Percentiles rank a stretch among this genome's conserved stretches.
Evolutionary conservation across 2,113 vertebrate genomes (phyloP).

Genomic region (Tor tambroides): DNA sequence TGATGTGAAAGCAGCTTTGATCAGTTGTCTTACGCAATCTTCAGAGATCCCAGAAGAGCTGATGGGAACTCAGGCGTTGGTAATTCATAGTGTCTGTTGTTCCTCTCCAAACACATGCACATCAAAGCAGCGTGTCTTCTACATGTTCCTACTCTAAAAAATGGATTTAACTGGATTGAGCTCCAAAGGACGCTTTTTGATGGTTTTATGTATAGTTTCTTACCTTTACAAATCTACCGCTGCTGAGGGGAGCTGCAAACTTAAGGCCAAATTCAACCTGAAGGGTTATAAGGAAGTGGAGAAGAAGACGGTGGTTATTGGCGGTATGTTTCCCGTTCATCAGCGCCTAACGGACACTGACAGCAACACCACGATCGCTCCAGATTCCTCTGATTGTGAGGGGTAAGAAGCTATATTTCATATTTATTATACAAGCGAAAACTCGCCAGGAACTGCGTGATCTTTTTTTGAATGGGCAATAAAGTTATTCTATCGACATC

Average conservation of each 20-base stretch:
- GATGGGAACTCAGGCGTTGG: constrained; percentile 63
- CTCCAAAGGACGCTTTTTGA: constrained; percentile 57
- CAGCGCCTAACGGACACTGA: constrained; percentile 71
- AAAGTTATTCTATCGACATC: not conserved
- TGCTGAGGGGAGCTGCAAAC: constrained; percentile 66
- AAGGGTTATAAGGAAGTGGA: constrained; percentile 77
- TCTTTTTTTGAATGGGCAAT: not conserved
- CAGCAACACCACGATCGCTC: constrained; percentile 74
- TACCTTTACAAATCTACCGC: constrained; percentile 39
- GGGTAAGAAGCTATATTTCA: constrained; percentile 71
- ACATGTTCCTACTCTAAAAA: constrained; percentile 24
- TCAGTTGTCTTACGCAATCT: constrained; percentile 55
- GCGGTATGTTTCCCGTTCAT: constrained; percentile 84
- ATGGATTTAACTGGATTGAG: constrained; percentile 62
- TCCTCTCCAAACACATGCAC: constrained; percentile 16
- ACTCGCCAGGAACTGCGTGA: no score
- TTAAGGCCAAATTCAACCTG: constrained; percentile 78
- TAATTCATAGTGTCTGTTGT: constrained; percentile 40
- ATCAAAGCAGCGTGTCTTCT: constrained; percentile 29
- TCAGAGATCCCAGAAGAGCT: constrained; percentile 65
- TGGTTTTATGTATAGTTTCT: constrained; percentile 63
- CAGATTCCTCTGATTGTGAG: constrained; percentile 79
- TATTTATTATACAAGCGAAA: not conserved
- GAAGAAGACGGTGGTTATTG: constrained; percentile 78
- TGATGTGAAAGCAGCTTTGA: not conserved